A percentile compares a stretch with the other conserved stretches of the same genome.
phyloP scores from a whole-genome alignment of 2,113 vertebrate species.

The Crotalus helleri region DNA sequence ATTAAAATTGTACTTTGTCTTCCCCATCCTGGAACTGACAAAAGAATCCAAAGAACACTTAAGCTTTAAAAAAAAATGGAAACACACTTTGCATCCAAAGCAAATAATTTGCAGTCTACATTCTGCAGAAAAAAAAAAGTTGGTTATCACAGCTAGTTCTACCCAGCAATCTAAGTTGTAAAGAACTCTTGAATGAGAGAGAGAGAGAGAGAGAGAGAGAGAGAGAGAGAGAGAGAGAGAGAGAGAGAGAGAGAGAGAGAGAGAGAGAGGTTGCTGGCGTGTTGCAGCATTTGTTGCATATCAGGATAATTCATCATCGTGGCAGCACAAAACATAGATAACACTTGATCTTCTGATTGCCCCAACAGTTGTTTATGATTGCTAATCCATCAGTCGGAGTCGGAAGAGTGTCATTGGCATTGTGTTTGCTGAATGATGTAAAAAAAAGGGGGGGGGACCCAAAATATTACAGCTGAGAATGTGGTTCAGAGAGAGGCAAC shows the following conservation, averaged over 20 bases:
- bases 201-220: too few relatives aligned
- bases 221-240: too few relatives aligned
- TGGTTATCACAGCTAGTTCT: not conserved
- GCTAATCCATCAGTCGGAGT: not conserved
- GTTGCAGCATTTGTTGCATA: not conserved
- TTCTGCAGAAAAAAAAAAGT: not conserved
- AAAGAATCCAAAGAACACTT: not conserved
- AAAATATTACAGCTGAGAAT: conserved; percentile 27
- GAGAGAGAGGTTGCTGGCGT: not conserved
- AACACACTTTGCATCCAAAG: not conserved
- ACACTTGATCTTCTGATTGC: conserved; percentile 15
- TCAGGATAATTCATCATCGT: not conserved
- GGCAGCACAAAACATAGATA: conserved; percentile 19
- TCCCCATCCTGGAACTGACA: not conserved
- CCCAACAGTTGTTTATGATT: conserved; percentile 10
- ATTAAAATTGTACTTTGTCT: not conserved
- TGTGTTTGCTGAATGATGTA: conserved; percentile 17
- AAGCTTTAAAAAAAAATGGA: not conserved
- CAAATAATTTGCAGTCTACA: not conserved
- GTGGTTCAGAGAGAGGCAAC: conserved; percentile 13
- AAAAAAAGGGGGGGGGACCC: conserved; percentile 9
- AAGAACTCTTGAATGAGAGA: not conserved
- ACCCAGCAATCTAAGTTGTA: not conserved
- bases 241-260: not conserved
- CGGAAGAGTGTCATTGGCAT: conserved; percentile 9